These are phyloP conservation scores for Argentina silus DNA, from an alignment of 2,797 vertebrate genomes.

Conservation along the genomic window DNA sequence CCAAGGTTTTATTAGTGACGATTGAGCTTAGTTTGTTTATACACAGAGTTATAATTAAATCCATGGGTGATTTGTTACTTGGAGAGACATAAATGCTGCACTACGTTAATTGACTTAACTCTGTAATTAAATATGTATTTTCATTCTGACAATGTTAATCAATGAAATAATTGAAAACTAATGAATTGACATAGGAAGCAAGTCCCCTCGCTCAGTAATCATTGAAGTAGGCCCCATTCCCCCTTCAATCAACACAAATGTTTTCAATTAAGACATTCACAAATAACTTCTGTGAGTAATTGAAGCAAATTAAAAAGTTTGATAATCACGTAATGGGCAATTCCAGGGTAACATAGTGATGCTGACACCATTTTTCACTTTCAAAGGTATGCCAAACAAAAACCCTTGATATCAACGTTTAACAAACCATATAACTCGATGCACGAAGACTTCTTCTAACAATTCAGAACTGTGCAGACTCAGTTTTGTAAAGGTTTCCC, in stretches of 20 bases:
- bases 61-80: conserved; percentile 16
- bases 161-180: conserved; percentile 32
- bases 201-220: background rate
- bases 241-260: background rate
- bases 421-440: too few species aligned
- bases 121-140: conserved; percentile 30
- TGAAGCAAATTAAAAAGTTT: background rate
- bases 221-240: background rate
- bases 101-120: conserved; percentile 28
- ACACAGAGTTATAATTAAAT: conserved; percentile 18
- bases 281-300: too few species aligned
- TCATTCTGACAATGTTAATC: conserved; percentile 23
- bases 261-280: background rate
- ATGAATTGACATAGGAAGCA: conserved; percentile 8
- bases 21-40: conserved; percentile 30
- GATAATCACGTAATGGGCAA: background rate
- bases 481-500: too few species aligned
- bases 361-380: too few species aligned
- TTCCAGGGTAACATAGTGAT: too few species aligned
- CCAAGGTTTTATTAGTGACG: conserved; percentile 7
- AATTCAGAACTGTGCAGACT: too few species aligned
- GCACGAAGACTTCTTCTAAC: too few species aligned
- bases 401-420: too few species aligned
- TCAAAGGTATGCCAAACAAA: too few species aligned
- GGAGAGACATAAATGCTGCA: conserved; percentile 15